Base-by-base conservation (phyloP, 2,888 invertebrate species). In the Arctia plantaginis region DNA sequence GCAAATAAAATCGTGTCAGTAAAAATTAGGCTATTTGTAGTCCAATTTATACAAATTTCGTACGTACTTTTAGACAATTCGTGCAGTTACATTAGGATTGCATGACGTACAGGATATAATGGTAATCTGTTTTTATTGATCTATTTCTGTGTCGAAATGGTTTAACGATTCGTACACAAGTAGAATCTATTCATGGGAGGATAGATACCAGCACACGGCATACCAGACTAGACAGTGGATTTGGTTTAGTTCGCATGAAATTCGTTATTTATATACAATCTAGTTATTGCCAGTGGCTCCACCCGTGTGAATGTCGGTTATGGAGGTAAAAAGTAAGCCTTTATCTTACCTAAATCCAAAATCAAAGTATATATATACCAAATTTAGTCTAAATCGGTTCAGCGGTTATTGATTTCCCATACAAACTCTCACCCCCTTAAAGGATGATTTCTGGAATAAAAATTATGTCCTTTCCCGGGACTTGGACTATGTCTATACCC, bases 91-190 rank as follows among this genome's bases (percentile, higher is more conserved):
- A 30, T 41, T 74, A 23, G 6, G 47, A 55, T 69, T 27, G 55
- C 30, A 74, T 74, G 69, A 70, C 69, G 66, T 59, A 65, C 62
- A 15, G 62, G 62, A 30, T 39, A 39, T 64, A 62, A 66, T 55
- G 15, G 55, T 67, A 47, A 73, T 69, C 71, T 74, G 76, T 72
- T 73, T 47, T 44, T 51, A 71, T 68, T 64, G 67, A 64, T 75
- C 74, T 75, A 75, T 68, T 75, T 75, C 64, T 71, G 71, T 66
- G 51, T 64, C 30, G 67, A 62, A 77, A 74, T 80, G 39, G 72
- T 73, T 59, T 69, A 27, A 66, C 74, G 74, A 41, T 73, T 73
- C 71, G 55, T 44, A 47, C 51, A 27, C 65, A 75, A 71, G 80
- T 69, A 68, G 71, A 70, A 66, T 66, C 66, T 76, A 67, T 74